phyloP scores from a whole-genome alignment of 37 sponge, comb jelly and placozoan species.

The Chondrosia reniformis region DNA sequence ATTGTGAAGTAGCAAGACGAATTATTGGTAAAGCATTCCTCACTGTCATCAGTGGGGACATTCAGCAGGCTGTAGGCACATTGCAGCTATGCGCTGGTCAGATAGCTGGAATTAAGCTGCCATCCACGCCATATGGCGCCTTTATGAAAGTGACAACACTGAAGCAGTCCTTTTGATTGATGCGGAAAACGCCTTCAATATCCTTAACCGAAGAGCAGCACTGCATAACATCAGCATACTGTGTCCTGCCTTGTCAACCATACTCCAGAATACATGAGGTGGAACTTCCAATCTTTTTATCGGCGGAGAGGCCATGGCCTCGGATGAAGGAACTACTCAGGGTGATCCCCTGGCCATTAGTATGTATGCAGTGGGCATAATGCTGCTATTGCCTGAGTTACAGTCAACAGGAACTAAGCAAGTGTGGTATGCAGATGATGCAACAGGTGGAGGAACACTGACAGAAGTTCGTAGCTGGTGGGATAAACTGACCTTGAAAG shows the following conservation, averaged over 20 bases:
- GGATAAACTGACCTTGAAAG: background rate
- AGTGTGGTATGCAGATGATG: slow-evolving; percentile 3
- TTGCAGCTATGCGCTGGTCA: too few relatives aligned
- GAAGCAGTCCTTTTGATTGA: background rate
- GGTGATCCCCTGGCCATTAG: background rate
- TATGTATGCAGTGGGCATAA: background rate
- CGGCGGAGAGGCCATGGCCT: background rate
- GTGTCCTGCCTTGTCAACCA: background rate
- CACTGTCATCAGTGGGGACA: background rate
- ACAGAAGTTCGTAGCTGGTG: background rate
- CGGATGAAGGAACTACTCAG: background rate
- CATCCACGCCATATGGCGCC: background rate
- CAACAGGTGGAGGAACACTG: background rate
- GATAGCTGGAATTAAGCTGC: background rate
- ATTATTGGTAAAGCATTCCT: background rate
- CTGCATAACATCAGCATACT: background rate
- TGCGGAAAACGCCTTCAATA: background rate
- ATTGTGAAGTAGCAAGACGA: background rate
- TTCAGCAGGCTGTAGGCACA: background rate
- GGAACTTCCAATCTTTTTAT: background rate
- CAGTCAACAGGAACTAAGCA: background rate
- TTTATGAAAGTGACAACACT: background rate
- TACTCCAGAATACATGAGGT: background rate
- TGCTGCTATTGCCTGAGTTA: background rate
- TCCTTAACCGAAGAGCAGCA: background rate